Conservation (phyloP, 2,113 vertebrate genomes). For the zebrafish (Danio rerio) region GRCz12tu NC_133181.1:56648501-56649000, state of each 20-base stretch:
- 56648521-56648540: no score
- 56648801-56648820: not conserved
- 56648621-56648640: constrained; percentile 60
- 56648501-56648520: no score
- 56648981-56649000: no score
- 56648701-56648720: constrained; percentile 18
- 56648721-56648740: not conserved
- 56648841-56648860: no score
- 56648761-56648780: not conserved
- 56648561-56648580: not conserved
- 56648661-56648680: constrained; percentile 6
- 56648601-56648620: not conserved
- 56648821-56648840: no score
- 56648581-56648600: not conserved
- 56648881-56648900: no score
- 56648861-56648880: no score
- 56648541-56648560: no score
- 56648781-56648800: not conserved
- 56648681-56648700: not conserved
- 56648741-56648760: not conserved
- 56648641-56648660: constrained; percentile 35
- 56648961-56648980: no score
- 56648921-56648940: no score
- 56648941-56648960: no score
- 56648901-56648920: no score